These are phyloP conservation scores for Archocentrus centrarchus DNA, from an alignment of 2,113 vertebrate species.

Conservation along the genomic window DNA sequence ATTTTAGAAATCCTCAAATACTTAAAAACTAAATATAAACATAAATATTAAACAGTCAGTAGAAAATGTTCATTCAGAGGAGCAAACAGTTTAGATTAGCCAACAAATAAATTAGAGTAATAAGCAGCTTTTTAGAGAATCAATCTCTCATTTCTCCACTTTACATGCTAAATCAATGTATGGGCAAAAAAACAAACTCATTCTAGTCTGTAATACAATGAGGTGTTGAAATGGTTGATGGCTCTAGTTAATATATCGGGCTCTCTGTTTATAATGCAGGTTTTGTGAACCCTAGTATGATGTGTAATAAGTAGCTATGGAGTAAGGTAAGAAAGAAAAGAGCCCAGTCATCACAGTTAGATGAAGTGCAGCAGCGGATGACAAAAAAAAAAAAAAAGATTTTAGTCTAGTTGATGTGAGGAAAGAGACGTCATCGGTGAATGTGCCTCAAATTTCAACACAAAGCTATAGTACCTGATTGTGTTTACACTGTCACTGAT, in stretches of 20 bases:
- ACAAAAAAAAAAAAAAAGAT: slow-evolving; percentile 34
- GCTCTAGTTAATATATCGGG: neutral
- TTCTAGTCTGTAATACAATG: neutral
- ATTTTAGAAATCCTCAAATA: neutral
- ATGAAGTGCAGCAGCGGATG: slow-evolving; percentile 42
- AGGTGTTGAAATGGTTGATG: neutral
- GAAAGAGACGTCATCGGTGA: slow-evolving; percentile 68
- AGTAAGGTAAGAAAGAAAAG: neutral
- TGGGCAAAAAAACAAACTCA: neutral
- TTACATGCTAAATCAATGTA: neutral
- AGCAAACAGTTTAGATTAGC: neutral
- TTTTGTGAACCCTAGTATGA: neutral
- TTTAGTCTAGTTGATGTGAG: slow-evolving; percentile 53
- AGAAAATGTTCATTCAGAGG: neutral
- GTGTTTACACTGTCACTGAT: slow-evolving; percentile 78
- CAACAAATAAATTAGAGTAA: neutral
- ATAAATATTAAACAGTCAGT: neutral
- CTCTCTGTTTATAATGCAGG: neutral
- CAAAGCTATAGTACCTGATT: slow-evolving; percentile 70
- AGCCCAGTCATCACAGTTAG: slow-evolving; percentile 24
- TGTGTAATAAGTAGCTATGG: neutral
- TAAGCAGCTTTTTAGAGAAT: neutral
- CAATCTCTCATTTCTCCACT: neutral
- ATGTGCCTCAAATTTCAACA: slow-evolving; percentile 69
- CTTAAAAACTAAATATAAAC: neutral